phyloP scores from a whole-genome alignment of 2,888 invertebrate species.

The Amphipoea lucens region DNA sequence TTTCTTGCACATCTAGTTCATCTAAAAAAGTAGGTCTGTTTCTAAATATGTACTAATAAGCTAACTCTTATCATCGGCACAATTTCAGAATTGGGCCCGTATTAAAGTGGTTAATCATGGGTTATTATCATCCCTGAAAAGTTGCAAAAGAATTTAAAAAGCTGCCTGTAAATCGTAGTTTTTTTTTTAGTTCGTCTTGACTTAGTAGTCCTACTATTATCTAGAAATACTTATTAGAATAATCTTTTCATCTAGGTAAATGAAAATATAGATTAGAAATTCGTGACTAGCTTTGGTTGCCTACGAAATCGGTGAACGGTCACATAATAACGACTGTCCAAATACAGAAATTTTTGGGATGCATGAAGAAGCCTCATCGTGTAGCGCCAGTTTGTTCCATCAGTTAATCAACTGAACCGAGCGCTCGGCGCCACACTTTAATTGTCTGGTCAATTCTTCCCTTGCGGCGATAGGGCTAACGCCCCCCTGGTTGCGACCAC shows the following conservation, averaged over 20 bases:
- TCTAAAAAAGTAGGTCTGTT: background rate
- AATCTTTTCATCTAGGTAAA: background rate
- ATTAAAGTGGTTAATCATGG: background rate
- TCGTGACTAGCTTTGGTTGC: background rate
- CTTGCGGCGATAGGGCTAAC: too few species aligned
- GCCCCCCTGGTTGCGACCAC: too few species aligned
- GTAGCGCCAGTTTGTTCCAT: too few species aligned
- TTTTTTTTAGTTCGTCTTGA: background rate
- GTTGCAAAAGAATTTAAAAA: background rate
- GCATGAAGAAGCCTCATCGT: too few species aligned
- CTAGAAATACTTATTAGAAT: background rate
- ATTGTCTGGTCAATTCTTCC: too few species aligned
- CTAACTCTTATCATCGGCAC: background rate
- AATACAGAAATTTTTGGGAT: too few species aligned
- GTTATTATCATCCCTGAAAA: background rate
- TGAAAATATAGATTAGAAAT: background rate
- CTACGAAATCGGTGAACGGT: background rate
- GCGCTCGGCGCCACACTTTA: too few species aligned
- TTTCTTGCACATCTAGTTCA: background rate
- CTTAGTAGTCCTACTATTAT: background rate
- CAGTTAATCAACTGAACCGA: too few species aligned
- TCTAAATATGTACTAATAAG: background rate
- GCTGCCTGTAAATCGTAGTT: background rate
- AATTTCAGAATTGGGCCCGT: background rate
- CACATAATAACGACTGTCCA: too few species aligned